Base-by-base conservation (phyloP, 1,140 invertebrate species). In the Batillaria attramentaria region DNA sequence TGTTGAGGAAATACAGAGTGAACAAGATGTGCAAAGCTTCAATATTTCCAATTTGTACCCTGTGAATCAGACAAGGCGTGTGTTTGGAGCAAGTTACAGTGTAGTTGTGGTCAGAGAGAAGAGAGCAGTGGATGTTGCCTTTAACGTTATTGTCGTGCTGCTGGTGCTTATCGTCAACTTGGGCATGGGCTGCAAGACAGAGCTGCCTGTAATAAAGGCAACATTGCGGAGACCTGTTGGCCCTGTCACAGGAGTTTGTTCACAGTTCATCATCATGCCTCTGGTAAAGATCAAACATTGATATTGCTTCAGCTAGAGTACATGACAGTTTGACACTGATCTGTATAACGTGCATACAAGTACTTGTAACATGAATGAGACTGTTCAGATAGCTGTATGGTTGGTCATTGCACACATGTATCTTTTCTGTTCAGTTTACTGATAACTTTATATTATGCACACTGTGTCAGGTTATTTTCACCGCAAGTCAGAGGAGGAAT, bases 191-290 rank as follows among this genome's bases (percentile, higher is more conserved):
- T 89, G 88, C 75, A 89, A 91, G 77, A 69, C 37, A 20, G 90
- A 92, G 39, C 65, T 91, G 10, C 24, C 81, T 20, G 84, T 91
- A 20, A 87, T 92, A 24, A 89, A 89, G 72, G 79, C 84, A 76
- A 87, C 91, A 0, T 65, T 92, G 6, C 87, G 81, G 75, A 85
- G 77, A 82, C 91, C 91, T 0, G 76, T 91, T 5, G 90, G 90
- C 28, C 91, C 91, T 24, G 33, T 88, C 13, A 89, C 89, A 60
- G 91, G 91, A 2, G 88, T 92, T 62, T 81, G 86, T 42, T 90
- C 88, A 33, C 91, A 92, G 84, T 92, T 91, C 81, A 72, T 90
- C 10, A 81, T 92, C 20, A 92, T 92, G 91, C 91, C 91, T 3
- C n/a, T 91, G 88, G 90, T 92, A 87, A 85, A 85, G 86, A 42